Evolutionary conservation across 2,888 invertebrate genomes (phyloP), one percentile per base, ranked within the genome.

Genomic region (Tetragonula carbonaria): DNA sequence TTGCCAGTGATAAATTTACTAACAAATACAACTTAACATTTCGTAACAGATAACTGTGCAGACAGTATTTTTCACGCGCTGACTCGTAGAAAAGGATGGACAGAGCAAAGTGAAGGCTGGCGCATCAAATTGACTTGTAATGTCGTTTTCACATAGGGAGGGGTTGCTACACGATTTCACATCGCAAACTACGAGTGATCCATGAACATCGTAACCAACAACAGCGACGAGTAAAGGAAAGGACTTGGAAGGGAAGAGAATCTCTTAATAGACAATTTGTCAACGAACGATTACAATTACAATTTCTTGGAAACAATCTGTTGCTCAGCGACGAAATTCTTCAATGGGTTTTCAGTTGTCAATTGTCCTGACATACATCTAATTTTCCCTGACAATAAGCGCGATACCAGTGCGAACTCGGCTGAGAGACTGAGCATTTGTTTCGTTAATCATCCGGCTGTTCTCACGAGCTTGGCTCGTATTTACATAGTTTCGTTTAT

Each of bases 91-190:
- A 66, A 38, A 78, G 71, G 57, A 53, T 53, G 73, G 55, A 2
- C 72, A 85, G 79, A 16, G 16, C 38, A 53, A 71, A 38, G 38
- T 16, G 85, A 82, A 86, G 65, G 78, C 68, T 78, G 77, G 85
- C 86, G 86, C 88, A 82, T 85, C 87, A 82, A 91, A 91, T 91
- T 78, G 79, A 79, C 75, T 78, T 80, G 78, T 87, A 86, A 89
- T 85, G 87, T 86, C 81, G 87, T 90, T 87, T 88, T 78, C 77
- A 66, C 66, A 38, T 67, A 50, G 45, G 53, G 71, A 62, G 77
- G 67, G 70, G 72, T 59, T 45, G 81, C 75, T 67, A 78, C 51
- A 68, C 75, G 78, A 86, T 85, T 87, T 83, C 70, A 79, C 71
- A 78, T 68, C 71, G 78, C 66, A 33, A 65, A n/a, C 71, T 53